phyloP scores from a whole-genome alignment of 2,113 vertebrate species.

The Narcine bancroftii region DNA sequence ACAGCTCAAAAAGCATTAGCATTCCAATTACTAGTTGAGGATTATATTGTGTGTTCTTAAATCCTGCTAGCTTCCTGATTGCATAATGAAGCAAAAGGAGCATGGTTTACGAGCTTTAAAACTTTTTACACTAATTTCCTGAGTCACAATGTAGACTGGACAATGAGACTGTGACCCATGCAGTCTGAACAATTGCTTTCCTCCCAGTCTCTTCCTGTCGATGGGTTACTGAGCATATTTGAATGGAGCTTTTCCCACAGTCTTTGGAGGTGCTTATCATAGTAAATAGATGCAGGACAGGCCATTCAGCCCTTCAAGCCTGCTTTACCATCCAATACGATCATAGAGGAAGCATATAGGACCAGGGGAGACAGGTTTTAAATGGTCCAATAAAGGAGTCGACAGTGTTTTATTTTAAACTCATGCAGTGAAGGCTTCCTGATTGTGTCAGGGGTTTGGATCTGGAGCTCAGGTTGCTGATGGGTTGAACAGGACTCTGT shows the following conservation, averaged over 20 bases:
- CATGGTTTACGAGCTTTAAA: background rate
- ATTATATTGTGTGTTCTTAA: slow-evolving; percentile 7
- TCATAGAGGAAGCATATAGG: no score
- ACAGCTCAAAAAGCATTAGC: background rate
- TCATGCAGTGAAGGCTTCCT: no score
- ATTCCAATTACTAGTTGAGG: background rate
- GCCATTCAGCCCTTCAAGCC: no score
- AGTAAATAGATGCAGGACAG: no score
- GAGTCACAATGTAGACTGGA: slow-evolving; percentile 3
- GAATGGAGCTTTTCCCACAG: background rate
- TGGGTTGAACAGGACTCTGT: no score
- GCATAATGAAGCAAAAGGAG: background rate
- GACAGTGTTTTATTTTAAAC: no score
- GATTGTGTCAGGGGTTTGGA: no score
- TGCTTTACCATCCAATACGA: no score
- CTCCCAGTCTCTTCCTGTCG: slow-evolving; percentile 7
- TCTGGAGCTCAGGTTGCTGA: no score
- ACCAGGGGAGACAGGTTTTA: no score
- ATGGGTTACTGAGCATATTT: background rate
- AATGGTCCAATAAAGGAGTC: no score
- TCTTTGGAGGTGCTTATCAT: background rate
- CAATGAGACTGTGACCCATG: background rate
- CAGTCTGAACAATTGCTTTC: background rate
- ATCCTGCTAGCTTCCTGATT: slow-evolving; percentile 15
- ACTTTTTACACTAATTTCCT: slow-evolving; percentile 34